phyloP scores from a whole-genome alignment of 2,797 vertebrate species.

The Naso thynnoides region DNA sequence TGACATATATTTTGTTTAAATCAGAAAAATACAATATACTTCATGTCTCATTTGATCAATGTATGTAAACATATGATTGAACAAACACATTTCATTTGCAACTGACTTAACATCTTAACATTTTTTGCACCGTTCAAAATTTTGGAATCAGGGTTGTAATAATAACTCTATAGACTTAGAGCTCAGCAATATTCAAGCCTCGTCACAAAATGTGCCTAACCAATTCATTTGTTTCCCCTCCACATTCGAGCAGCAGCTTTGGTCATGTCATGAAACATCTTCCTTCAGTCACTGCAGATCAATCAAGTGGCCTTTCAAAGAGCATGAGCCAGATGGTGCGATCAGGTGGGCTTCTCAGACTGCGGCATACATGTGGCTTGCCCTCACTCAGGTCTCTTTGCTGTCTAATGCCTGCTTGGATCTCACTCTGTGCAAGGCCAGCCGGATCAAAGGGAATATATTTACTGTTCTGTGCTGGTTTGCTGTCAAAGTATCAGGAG shows the following conservation, averaged over 20 bases:
- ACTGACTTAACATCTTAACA: no score
- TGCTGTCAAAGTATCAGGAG: conserved; percentile 28
- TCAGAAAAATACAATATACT: no score
- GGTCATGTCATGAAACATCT: conserved; percentile 11
- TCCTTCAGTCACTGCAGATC: conserved; percentile 43
- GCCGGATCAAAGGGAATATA: conserved; percentile 76
- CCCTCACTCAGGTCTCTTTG: conserved; percentile 75
- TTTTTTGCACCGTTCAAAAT: no score
- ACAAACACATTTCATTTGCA: no score
- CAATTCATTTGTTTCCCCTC: neutral
- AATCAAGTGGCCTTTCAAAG: conserved; percentile 52
- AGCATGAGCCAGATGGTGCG: conserved; percentile 74
- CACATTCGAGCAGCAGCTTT: conserved; percentile 16
- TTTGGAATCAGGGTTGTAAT: no score
- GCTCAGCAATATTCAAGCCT: neutral
- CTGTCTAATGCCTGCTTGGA: conserved; percentile 71
- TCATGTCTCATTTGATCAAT: no score
- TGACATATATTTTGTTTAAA: no score
- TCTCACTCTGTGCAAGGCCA: conserved; percentile 64
- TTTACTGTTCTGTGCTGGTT: conserved; percentile 38
- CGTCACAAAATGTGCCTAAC: no score
- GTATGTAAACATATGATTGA: no score
- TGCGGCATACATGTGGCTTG: conserved; percentile 67
- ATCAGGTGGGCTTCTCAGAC: conserved; percentile 73
- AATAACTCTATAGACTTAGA: neutral